Base-by-base conservation (phyloP, 2,113 vertebrate species). In the Rattus rattus region DNA sequence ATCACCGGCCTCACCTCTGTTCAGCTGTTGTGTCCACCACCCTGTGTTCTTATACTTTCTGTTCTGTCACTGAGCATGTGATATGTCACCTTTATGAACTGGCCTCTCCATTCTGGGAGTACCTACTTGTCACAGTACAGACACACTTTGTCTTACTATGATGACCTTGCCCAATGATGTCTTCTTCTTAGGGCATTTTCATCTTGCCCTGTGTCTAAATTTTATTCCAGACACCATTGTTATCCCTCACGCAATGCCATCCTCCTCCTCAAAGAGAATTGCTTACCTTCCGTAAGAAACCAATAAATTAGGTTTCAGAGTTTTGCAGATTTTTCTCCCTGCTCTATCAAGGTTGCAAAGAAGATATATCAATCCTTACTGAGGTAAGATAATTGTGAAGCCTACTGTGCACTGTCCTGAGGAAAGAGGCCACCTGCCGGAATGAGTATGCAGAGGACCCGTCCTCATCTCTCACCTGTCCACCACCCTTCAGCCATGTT, bases 301-400 rank as follows among this genome's bases (percentile, higher is more conserved):
- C 69, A 49, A n/a, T 19, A 26, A 47, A 87, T 94, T 93, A 1
- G n/a, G 47, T 88, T 80, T 85, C 70, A 88, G 17, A 54, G 8
- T 81, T 80, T 90, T 36, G 6, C 54, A 92, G 9, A 63, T 88
- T 63, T 43, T 96, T 69, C 22, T 72, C n/a, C 94, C 56, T 87
- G 63, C 49, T 85, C 33, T 24, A 80, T 97, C 75, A 94, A 97
- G 19, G 47, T 88, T 59, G 67, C 65, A 28, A 81, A 49, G 52
- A 91, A 88, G 12, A 92, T 39, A 5, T 67, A 61, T 59, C 39
- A 36, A 47, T 79, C 33, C 20, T 84, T 61, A 24, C 4, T 67
- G 20, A 67, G 72, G 47, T 87, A 30, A 92, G 90, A 94, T 39
- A 92, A 69, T 30, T 4, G n/a, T 83, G 67, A 22, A 28, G 49